These are phyloP conservation scores for Aulostomus chinensis DNA, from an alignment of 2,797 vertebrate species.

Conservation along the genomic window DNA sequence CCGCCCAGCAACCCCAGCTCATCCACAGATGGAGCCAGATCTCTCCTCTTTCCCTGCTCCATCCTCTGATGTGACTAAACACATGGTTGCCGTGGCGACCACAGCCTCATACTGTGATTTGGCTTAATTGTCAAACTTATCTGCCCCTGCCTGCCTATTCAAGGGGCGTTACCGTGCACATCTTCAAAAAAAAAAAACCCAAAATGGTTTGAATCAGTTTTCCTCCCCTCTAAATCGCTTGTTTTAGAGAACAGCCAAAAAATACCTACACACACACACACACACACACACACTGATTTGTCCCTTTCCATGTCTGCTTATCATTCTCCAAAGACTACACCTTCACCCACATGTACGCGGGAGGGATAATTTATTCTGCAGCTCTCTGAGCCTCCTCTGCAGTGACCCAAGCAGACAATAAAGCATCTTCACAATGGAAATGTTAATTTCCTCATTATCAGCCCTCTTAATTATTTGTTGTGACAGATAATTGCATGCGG, in stretches of 20 bases:
- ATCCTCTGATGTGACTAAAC: slow-evolving; percentile 42
- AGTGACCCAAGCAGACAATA: slow-evolving; percentile 74
- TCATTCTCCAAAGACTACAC: slow-evolving; percentile 47
- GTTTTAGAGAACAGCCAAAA: slow-evolving; percentile 2
- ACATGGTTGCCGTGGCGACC: slow-evolving; percentile 43
- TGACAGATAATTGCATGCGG: slow-evolving; percentile 97
- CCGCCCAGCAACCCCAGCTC: slow-evolving; percentile 10
- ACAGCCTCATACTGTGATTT: slow-evolving; percentile 10
- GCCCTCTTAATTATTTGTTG: slow-evolving; percentile 98
- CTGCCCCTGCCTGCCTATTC: neutral
- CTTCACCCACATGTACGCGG: slow-evolving; percentile 17
- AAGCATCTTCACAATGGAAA: slow-evolving; percentile 88
- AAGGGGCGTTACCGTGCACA: neutral
- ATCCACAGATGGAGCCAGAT: slow-evolving; percentile 44
- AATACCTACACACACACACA: slow-evolving; percentile 46
- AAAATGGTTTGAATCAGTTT: too few species aligned
- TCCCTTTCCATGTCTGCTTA: slow-evolving; percentile 35
- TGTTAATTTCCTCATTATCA: slow-evolving; percentile 98
- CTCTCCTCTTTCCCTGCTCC: slow-evolving; percentile 10
- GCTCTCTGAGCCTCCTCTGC: slow-evolving; percentile 59
- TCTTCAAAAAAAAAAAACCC: slow-evolving; percentile 31
- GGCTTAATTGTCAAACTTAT: slow-evolving; percentile 20
- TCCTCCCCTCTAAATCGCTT: neutral
- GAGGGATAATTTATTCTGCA: slow-evolving; percentile 54
- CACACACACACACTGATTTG: too few species aligned